A percentile compares a stretch with the other conserved stretches of the same genome.
These are phyloP conservation scores for Lepidochrysops patricia DNA, from an alignment of 2,888 invertebrate genomes.

Conservation along the genomic window DNA sequence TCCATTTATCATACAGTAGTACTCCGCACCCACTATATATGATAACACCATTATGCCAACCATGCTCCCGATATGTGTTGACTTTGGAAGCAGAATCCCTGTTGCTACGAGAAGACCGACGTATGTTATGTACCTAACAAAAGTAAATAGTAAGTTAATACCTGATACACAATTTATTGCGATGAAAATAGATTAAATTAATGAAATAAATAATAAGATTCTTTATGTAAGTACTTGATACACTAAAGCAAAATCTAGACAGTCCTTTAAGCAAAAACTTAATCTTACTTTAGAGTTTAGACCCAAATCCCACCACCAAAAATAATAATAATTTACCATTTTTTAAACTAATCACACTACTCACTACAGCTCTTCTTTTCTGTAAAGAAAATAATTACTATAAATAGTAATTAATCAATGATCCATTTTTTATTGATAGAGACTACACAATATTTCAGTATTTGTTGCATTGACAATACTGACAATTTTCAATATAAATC, in stretches of 20 bases:
- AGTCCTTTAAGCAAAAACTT: not conserved
- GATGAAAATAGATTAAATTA: no score
- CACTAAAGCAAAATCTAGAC: not conserved
- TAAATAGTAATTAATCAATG: slow-evolving; percentile 15
- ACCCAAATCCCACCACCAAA: slow-evolving; percentile 38
- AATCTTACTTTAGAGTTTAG: not conserved
- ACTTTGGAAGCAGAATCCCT: slow-evolving; percentile 88
- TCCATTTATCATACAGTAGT: slow-evolving; percentile 76
- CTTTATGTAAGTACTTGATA: no score
- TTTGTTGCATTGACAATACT: no score
- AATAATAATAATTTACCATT: slow-evolving; percentile 43
- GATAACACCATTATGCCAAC: slow-evolving; percentile 86
- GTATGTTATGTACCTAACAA: slow-evolving; percentile 84
- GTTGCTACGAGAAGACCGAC: slow-evolving; percentile 88
- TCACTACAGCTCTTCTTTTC: slow-evolving; percentile 56
- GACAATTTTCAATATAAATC: no score
- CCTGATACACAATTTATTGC: not conserved
- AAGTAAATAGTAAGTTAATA: slow-evolving; percentile 20
- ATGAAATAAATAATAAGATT: no score
- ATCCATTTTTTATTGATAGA: not conserved
- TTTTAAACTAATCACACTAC: slow-evolving; percentile 29
- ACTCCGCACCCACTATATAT: slow-evolving; percentile 91
- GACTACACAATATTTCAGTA: no score
- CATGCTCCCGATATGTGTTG: slow-evolving; percentile 82
- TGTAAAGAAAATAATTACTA: slow-evolving; percentile 38